These are phyloP conservation scores for Rhopalosiphum padi DNA, from an alignment of 1,140 invertebrate species.

Conservation along the genomic window DNA sequence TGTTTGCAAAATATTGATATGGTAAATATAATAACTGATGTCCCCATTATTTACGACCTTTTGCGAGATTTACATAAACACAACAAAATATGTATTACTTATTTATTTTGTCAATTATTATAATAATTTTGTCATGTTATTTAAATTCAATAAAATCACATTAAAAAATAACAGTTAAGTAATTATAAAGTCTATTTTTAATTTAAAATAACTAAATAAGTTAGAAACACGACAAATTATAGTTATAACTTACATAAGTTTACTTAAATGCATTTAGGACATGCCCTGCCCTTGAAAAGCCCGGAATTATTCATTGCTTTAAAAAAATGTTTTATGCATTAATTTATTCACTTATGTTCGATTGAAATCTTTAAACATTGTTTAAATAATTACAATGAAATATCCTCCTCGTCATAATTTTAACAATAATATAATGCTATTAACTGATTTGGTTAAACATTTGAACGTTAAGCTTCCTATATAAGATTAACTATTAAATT, in stretches of 20 bases:
- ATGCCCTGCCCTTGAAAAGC: constrained; percentile 17
- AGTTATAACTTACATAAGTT: not conserved
- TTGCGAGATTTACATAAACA: constrained; percentile 24
- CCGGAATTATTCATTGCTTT: not conserved
- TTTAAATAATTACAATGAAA: constrained; percentile 23
- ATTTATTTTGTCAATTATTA: not conserved
- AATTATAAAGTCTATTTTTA: not conserved
- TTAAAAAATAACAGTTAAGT: not conserved
- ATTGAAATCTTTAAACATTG: constrained; percentile 3
- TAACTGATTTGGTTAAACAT: not conserved
- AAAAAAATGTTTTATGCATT: not conserved
- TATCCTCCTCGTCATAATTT: not conserved
- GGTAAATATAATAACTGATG: constrained; percentile 1
- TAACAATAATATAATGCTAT: not conserved
- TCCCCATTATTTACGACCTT: constrained; percentile 45
- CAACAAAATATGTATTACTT: not conserved
- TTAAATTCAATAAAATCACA: not conserved
- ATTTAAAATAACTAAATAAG: not conserved
- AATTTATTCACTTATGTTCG: not conserved
- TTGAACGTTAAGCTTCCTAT: not conserved
- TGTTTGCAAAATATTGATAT: constrained; percentile 43
- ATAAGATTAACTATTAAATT: not conserved
- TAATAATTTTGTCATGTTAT: not conserved
- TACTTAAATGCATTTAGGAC: constrained; percentile 6
- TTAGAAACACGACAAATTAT: not conserved